Evolutionary conservation across 2,113 vertebrate species (phyloP).

Genomic region (Prunella himalayana): DNA sequence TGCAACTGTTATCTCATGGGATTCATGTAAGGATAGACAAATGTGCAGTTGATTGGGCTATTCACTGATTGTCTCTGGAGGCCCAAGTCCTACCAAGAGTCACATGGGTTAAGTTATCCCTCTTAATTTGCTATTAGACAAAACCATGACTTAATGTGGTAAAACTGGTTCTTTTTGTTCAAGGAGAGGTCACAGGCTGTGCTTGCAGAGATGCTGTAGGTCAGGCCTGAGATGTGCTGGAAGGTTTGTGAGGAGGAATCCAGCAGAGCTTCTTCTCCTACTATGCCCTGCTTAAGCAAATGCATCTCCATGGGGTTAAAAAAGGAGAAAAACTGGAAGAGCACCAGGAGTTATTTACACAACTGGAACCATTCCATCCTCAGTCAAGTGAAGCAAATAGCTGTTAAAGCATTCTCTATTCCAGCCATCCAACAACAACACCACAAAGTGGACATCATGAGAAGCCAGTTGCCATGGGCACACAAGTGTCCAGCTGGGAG

Average conservation of each 20-base stretch:
- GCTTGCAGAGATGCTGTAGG: background rate
- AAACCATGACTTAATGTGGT: background rate
- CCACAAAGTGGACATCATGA: slow-evolving; percentile 52
- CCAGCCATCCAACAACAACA: slow-evolving; percentile 63
- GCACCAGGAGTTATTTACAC: slow-evolving; percentile 69
- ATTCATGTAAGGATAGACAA: background rate
- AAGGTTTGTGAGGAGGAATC: background rate
- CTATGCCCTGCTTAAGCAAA: slow-evolving; percentile 54
- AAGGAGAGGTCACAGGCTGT: background rate
- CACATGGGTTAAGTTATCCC: background rate
- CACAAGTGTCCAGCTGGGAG: background rate
- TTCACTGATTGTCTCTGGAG: slow-evolving; percentile 13
- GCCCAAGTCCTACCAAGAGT: background rate
- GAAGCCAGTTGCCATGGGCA: slow-evolving; percentile 45
- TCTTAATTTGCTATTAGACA: slow-evolving; percentile 31
- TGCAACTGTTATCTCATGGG: background rate
- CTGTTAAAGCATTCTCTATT: slow-evolving; percentile 54
- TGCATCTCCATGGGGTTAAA: slow-evolving; percentile 30
- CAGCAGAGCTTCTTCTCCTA: slow-evolving; percentile 33
- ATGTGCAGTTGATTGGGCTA: background rate
- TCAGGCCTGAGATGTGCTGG: background rate
- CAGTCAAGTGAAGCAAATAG: slow-evolving; percentile 59
- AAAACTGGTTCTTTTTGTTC: background rate
- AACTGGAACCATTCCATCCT: slow-evolving; percentile 71
- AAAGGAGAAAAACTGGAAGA: slow-evolving; percentile 32